Base-by-base conservation (phyloP, 2,888 invertebrate species). In the Bimastos eiseni region DNA sequence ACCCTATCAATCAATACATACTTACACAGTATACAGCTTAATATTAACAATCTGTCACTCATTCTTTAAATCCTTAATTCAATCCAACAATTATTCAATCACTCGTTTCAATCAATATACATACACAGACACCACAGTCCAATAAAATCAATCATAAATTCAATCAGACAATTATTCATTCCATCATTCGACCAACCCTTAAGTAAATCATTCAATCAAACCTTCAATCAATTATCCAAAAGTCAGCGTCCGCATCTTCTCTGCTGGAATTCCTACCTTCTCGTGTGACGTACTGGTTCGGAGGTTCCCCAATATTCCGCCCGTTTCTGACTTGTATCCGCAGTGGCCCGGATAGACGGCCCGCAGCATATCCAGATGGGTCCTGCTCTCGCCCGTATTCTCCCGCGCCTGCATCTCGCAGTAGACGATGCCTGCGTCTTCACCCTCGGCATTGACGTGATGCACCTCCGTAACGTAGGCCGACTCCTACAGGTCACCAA, bases 401-500 rank as follows among this genome's bases (percentile, higher is more conserved):
- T 98, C 98, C 49, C 96, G 95, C 0, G 97, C 97, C 95, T 98
- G 98, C 97, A 98, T 98, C 96, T 98, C 98, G 95, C 97, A 98
- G 95, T 98, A 98, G n/a, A 98, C 98, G 30, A 98, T 98, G 34
- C 98, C 98, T 24, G 97, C 98, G 96, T 98, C 97, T 92, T 97
- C 97, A 0, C 98, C 98, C 91, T 97, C 97, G 0, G 97, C 97
- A 93, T 97, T 97, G 92, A 98, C 96, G 94, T 98, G 98, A 95
- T 98, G 98, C 0, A 98, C 98, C 95, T 98, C 98, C 0, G 98
- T 98, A 44, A 90, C 13, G 55, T 91, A 92, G 3, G 90, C 91
- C 19, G 91, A 83, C 13, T 92, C 91, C 91, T 92, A 86, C 19
- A 90, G 41, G 15, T 49, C 13, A 49, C 24, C 49, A 49, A 21